Evolutionary conservation across 2,113 vertebrate genomes (phyloP).

Genomic region (Xiphophorus hellerii): DNA sequence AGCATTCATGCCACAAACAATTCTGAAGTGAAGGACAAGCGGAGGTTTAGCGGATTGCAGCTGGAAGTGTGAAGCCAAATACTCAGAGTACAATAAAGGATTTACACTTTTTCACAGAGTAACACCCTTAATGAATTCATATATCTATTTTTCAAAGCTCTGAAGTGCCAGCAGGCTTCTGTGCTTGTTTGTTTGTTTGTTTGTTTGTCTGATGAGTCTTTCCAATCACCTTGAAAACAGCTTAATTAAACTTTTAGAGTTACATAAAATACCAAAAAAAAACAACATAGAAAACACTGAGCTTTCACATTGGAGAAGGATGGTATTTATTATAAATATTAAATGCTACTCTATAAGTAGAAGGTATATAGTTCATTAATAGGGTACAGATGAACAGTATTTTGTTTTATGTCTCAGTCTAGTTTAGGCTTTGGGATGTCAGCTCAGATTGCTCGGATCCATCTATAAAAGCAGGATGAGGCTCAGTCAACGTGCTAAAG

Average conservation of each 20-base stretch:
- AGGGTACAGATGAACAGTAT: too few species aligned
- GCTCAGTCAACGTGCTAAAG: neutral
- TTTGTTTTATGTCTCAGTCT: too few species aligned
- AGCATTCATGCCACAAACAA: constrained; percentile 1
- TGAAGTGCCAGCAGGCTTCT: neutral
- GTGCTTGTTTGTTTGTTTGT: neutral
- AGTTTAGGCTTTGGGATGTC: neutral
- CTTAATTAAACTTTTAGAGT: too few species aligned
- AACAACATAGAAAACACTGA: neutral
- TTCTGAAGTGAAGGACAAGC: constrained; percentile 31
- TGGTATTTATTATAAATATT: neutral
- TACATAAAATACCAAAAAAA: neutral
- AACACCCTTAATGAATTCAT: neutral
- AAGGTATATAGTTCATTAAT: neutral
- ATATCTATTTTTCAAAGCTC: neutral
- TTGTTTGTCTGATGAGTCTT: neutral
- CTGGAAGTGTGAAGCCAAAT: neutral
- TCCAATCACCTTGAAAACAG: constrained; percentile 6
- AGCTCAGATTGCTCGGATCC: neutral
- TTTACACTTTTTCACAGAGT: constrained; percentile 3
- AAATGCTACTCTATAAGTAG: neutral
- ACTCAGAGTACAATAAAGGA: constrained; percentile 12
- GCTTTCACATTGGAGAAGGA: neutral
- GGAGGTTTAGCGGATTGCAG: constrained; percentile 33
- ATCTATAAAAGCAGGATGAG: neutral